phyloP scores from a whole-genome alignment of 2,113 vertebrate species.

The Silurus asotus region DNA sequence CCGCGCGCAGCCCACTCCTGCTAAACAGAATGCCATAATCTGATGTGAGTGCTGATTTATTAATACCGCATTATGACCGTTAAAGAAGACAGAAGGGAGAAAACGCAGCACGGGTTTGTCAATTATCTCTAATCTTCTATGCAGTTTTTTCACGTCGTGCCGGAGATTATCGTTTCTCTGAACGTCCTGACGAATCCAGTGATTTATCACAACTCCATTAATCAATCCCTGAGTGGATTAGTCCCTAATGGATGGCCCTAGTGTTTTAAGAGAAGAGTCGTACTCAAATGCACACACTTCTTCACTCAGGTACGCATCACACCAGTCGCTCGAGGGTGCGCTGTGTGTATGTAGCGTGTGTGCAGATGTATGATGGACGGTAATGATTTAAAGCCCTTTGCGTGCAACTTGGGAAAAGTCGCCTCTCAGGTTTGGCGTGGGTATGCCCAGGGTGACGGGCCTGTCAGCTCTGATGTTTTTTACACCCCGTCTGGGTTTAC shows the following conservation, averaged over 20 bases:
- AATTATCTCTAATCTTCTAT: slow-evolving; percentile 10
- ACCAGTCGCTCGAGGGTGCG: not conserved
- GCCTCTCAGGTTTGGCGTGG: slow-evolving; percentile 44
- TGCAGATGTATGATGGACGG: slow-evolving; percentile 24
- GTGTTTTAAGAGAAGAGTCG: not conserved
- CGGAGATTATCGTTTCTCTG: not conserved
- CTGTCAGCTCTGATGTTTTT: slow-evolving; percentile 38
- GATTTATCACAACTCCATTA: slow-evolving; percentile 56
- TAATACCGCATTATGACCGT: not conserved
- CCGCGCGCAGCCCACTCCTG: not conserved
- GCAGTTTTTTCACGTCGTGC: not conserved
- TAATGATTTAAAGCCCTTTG: slow-evolving; percentile 48
- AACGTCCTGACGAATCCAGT: not conserved
- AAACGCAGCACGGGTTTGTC: not conserved
- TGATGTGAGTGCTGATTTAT: not conserved
- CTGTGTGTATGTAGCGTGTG: not conserved
- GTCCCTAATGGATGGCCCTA: slow-evolving; percentile 62
- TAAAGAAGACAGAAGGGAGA: not conserved
- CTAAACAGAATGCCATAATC: slow-evolving; percentile 34
- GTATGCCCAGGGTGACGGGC: slow-evolving; percentile 29
- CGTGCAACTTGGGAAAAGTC: slow-evolving; percentile 32
- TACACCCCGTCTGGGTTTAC: slow-evolving; percentile 50
- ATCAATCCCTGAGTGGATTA: slow-evolving; percentile 46
- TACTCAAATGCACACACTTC: not conserved
- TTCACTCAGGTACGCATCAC: too few relatives aligned